Evolutionary conservation across 1,140 invertebrate genomes (phyloP), one percentile per base, ranked within the genome.

Genomic region (Drosophila teissieri): DNA sequence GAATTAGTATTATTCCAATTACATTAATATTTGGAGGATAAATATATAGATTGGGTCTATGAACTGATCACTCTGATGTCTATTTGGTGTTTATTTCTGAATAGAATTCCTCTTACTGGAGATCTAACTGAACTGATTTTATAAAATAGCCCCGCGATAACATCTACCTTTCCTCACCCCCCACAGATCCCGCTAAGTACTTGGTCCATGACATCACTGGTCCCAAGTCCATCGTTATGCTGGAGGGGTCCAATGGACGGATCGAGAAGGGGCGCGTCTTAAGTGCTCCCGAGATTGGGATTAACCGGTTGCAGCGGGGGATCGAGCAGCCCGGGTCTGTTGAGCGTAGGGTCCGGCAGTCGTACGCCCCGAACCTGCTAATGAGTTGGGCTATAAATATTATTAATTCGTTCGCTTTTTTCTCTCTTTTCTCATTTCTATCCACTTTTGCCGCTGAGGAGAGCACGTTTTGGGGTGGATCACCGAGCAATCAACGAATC

Each of bases 321-420:
- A 53, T 22, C 60, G 17, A 62, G 7, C 19, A 48, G 34, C 31
- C 67, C 51, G 17, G 39, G 34, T 40, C 49, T 56, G n/a, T 31
- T 44, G 2, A 14, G 22, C 12, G 17, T 48, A 48, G 64, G 64
- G 67, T 22, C 48, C 11, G 42, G 24, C 34, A 17, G 31, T 70
- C 52, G 52, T 19, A 70, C 64, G 44, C 45, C 22, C 10, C 52
- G 44, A 72, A 70, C 68, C 44, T 70, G 65, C 65, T 70, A 70
- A 72, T 70, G 68, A 72, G 68, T 44, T 12, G 37, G 40, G 36
- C 68, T 36, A 72, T 72, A 57, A 70, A 72, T 72, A 72, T 70
- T 46, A 11, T 34, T 68, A 40, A 34, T 72, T 56, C 37, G 44
- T 45, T 65, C 37, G n/a, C 39, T 62, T 53, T 62, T 39, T 39